phyloP scores from a whole-genome alignment of 2,797 vertebrate genomes.

The Premnoplex brunnescens region DNA sequence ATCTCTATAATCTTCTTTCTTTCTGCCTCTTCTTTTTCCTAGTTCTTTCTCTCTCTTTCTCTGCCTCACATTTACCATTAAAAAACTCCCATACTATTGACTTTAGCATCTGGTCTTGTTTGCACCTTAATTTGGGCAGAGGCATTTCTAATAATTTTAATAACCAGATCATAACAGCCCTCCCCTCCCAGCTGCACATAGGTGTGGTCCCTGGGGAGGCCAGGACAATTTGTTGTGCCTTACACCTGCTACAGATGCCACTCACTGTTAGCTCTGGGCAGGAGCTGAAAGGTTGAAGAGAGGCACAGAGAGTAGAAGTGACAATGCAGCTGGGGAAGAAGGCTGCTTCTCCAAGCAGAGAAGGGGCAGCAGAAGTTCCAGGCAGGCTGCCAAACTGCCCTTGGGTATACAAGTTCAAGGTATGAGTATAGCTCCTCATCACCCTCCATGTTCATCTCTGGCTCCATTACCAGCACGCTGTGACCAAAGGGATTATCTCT shows the following conservation, averaged over 20 bases:
- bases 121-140: no score
- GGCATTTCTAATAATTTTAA: no score
- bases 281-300: not conserved
- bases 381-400: not conserved
- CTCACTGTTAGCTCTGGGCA: not conserved
- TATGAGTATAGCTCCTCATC: not conserved
- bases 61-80: no score
- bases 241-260: not conserved
- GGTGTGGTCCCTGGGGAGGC: not conserved
- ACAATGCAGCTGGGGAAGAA: not conserved
- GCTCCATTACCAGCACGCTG: not conserved
- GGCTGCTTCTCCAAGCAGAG: not conserved
- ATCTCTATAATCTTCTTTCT: no score
- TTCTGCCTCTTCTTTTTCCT: no score
- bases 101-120: no score
- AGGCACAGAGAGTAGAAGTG: not conserved
- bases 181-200: not conserved
- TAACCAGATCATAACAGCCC: not conserved
- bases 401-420: not conserved
- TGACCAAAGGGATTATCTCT: rapidly evolving
- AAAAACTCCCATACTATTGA: no score
- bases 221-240: not conserved
- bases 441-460: not conserved
- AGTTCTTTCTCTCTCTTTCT: no score
- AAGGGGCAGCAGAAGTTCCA: not conserved